Evolutionary conservation across 2,888 invertebrate genomes (phyloP).

Genomic region (Meghimatium bilineatum): DNA sequence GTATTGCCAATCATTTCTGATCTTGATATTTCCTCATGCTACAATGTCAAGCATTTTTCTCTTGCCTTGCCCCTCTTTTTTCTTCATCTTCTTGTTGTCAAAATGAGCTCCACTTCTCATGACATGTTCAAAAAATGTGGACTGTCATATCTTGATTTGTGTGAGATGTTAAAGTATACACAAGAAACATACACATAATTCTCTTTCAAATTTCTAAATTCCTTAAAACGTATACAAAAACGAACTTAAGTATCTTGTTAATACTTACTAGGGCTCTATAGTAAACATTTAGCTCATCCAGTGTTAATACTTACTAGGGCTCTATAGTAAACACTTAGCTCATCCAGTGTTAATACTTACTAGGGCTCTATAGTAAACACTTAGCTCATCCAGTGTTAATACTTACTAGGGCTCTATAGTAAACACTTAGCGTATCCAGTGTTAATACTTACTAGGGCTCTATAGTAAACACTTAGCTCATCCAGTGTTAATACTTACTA

Average conservation of each 20-base stretch:
- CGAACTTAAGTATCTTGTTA: neutral
- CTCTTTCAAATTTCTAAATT: too few relatives aligned
- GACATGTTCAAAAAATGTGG: too few relatives aligned
- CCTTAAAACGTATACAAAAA: neutral
- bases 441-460: conserved; percentile 80
- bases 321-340: conserved; percentile 84
- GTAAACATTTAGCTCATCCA: conserved; percentile 83
- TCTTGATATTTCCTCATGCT: too few relatives aligned
- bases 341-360: conserved; percentile 81
- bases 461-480: conserved; percentile 84
- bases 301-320: conserved; percentile 79
- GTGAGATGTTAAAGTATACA: too few relatives aligned
- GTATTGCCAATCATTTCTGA: too few relatives aligned
- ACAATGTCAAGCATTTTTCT: too few relatives aligned
- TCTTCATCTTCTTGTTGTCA: too few relatives aligned
- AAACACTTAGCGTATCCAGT: conserved; percentile 83
- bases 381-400: conserved; percentile 83
- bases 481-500: conserved; percentile 80
- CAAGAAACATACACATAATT: too few relatives aligned
- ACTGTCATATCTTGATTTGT: too few relatives aligned
- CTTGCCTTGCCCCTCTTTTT: too few relatives aligned
- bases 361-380: conserved; percentile 83
- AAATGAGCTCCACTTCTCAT: too few relatives aligned
- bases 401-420: conserved; percentile 82
- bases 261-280: conserved; percentile 81